A percentile compares a stretch with the other conserved stretches of the same genome.
phyloP scores from a whole-genome alignment of 2,113 vertebrate species.

The Sprattus sprattus region DNA sequence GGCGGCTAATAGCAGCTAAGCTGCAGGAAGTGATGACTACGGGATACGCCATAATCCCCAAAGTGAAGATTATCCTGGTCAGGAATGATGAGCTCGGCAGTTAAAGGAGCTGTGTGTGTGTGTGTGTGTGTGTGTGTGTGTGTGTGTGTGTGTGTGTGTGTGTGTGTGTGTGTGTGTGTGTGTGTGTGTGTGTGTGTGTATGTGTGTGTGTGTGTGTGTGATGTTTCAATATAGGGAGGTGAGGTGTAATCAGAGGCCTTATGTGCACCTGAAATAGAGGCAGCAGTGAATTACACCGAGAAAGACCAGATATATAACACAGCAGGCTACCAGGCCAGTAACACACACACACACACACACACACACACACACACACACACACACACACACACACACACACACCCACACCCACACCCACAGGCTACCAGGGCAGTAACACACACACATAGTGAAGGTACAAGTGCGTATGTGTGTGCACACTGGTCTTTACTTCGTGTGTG shows the following conservation, averaged over 20 bases:
- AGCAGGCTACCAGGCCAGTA: background rate
- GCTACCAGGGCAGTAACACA: too few species aligned
- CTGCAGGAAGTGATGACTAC: conserved; percentile 73
- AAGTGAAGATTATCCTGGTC: conserved; percentile 71
- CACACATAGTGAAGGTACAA: too few species aligned
- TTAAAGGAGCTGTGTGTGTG: conserved; percentile 40
- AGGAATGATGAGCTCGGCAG: conserved; percentile 63
- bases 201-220: too few species aligned
- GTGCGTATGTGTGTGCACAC: too few species aligned
- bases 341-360: background rate
- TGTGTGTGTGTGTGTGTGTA: too few species aligned
- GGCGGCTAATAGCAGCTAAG: conserved; percentile 73
- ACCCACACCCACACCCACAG: too few species aligned
- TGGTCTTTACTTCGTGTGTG: too few species aligned
- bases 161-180: background rate
- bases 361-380: background rate
- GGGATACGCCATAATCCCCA: conserved; percentile 71
- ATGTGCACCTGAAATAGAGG: background rate
- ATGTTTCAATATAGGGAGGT: background rate
- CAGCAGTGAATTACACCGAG: background rate
- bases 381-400: too few species aligned
- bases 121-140: conserved; percentile 10
- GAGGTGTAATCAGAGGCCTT: background rate
- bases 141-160: background rate
- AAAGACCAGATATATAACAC: background rate